Evolutionary conservation across 2,888 invertebrate genomes (phyloP).

Genomic region (Muschampia staudingeri): DNA sequence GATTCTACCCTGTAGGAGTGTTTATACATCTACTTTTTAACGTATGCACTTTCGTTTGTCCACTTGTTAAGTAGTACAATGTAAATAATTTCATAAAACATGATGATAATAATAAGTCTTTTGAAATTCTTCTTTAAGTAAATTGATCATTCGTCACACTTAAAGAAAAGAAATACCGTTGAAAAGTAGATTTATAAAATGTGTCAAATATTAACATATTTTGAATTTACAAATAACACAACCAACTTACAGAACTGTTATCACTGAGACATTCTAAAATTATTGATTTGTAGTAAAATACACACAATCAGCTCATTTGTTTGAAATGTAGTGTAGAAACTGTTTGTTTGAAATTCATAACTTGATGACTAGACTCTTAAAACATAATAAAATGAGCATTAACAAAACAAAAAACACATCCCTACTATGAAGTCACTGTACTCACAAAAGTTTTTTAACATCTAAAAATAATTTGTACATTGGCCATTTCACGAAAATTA

Average conservation of each 20-base stretch:
- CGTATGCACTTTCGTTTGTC: slow-evolving; percentile 21
- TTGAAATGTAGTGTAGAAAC: slow-evolving; percentile 71
- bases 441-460: slow-evolving; percentile 70
- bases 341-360: slow-evolving; percentile 84
- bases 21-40: slow-evolving; percentile 42
- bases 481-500: slow-evolving; percentile 34
- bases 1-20: slow-evolving; percentile 49
- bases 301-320: slow-evolving; percentile 18
- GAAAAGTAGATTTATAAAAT: slow-evolving; percentile 48
- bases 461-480: slow-evolving; percentile 74
- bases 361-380: slow-evolving; percentile 91
- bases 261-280: slow-evolving; percentile 72
- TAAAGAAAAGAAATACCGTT: slow-evolving; percentile 5
- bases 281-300: slow-evolving; percentile 31
- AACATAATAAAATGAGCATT: slow-evolving; percentile 90
- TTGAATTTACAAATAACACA: slow-evolving; percentile 49
- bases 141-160: not conserved
- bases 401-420: slow-evolving; percentile 84
- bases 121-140: not conserved
- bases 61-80: not conserved
- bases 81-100: not conserved
- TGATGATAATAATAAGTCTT: not conserved
- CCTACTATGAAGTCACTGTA: slow-evolving; percentile 72
- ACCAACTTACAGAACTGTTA: slow-evolving; percentile 54
- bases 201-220: slow-evolving; percentile 44